phyloP scores from a whole-genome alignment of 2,797 vertebrate species.

The Nyctibius grandis region DNA sequence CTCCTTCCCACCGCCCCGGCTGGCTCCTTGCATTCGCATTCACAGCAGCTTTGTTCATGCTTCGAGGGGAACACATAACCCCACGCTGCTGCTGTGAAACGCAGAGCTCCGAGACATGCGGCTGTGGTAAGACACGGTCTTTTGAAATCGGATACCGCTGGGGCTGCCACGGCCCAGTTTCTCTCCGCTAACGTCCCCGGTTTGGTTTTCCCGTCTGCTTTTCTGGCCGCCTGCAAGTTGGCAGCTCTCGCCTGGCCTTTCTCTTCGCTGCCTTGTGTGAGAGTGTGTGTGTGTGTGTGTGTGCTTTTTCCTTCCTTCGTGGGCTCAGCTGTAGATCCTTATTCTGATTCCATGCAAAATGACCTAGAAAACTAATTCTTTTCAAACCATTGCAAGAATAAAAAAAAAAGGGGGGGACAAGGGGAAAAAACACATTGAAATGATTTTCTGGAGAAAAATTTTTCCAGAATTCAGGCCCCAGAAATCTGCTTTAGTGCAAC shows the following conservation, averaged over 20 bases:
- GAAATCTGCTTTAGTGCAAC: neutral
- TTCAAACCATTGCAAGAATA: slow-evolving; percentile 13
- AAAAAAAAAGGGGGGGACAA: rapidly evolving
- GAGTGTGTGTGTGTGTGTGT: neutral
- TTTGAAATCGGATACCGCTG: slow-evolving; percentile 51
- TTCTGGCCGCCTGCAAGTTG: slow-evolving; percentile 43
- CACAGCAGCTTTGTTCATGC: neutral
- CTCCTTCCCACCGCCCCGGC: neutral
- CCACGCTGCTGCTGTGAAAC: neutral
- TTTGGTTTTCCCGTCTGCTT: slow-evolving; percentile 63
- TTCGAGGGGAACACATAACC: neutral
- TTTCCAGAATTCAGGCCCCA: slow-evolving; percentile 9
- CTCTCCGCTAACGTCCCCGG: slow-evolving; percentile 27
- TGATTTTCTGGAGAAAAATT: slow-evolving; percentile 1
- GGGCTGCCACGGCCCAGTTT: slow-evolving; percentile 53
- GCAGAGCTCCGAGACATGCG: slow-evolving; percentile 35
- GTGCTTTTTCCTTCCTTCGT: slow-evolving; percentile 14
- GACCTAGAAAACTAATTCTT: slow-evolving; percentile 60
- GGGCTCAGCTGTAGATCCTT: slow-evolving; percentile 49
- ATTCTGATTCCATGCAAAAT: slow-evolving; percentile 54
- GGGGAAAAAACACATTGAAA: slow-evolving; percentile 36
- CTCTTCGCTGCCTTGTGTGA: slow-evolving; percentile 22
- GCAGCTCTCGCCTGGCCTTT: slow-evolving; percentile 1
- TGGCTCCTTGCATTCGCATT: neutral
- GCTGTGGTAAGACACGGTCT: slow-evolving; percentile 40